These are phyloP conservation scores for Tachina lurida DNA, from an alignment of 2,888 invertebrate species.

Conservation along the genomic window DNA sequence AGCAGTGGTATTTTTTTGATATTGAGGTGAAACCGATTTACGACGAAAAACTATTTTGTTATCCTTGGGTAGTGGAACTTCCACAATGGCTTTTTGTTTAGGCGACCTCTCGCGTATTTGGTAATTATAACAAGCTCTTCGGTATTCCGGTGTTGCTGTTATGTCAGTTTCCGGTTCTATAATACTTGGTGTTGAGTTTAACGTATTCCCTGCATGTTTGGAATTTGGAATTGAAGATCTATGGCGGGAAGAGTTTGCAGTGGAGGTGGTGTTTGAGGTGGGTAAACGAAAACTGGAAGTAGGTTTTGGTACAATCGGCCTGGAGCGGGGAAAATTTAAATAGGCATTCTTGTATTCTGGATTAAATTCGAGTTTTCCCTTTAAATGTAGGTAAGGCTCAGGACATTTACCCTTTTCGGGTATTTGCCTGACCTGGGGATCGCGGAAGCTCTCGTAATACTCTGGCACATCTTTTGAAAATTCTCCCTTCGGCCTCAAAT, in stretches of 20 bases:
- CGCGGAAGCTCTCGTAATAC: constrained; percentile 82
- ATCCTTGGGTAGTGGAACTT: constrained; percentile 33
- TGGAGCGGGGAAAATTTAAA: constrained; percentile 81
- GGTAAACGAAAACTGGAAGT: constrained; percentile 80
- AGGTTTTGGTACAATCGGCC: constrained; percentile 81
- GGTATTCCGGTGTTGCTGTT: constrained; percentile 81
- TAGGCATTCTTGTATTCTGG: constrained; percentile 82
- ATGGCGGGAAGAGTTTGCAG: constrained; percentile 56
- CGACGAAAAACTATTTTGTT: constrained; percentile 58
- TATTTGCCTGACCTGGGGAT: constrained; percentile 80
- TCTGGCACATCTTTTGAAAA: constrained; percentile 81
- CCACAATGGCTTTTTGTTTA: constrained; percentile 67
- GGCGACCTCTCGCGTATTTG: constrained; percentile 80
- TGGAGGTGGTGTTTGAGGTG: constrained; percentile 73
- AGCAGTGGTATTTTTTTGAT: constrained; percentile 66
- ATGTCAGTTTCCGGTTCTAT: constrained; percentile 74
- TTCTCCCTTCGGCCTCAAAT: constrained; percentile 79
- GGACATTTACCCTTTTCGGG: constrained; percentile 82
- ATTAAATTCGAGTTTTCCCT: constrained; percentile 82
- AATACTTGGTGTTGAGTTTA: constrained; percentile 32
- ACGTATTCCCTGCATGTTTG: constrained; percentile 39
- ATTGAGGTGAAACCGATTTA: constrained; percentile 69
- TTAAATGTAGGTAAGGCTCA: constrained; percentile 80
- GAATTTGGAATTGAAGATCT: constrained; percentile 71
- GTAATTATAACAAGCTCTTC: constrained; percentile 81